Evolutionary conservation across 2,113 vertebrate species (phyloP).

Genomic region (Etia nguti): DNA sequence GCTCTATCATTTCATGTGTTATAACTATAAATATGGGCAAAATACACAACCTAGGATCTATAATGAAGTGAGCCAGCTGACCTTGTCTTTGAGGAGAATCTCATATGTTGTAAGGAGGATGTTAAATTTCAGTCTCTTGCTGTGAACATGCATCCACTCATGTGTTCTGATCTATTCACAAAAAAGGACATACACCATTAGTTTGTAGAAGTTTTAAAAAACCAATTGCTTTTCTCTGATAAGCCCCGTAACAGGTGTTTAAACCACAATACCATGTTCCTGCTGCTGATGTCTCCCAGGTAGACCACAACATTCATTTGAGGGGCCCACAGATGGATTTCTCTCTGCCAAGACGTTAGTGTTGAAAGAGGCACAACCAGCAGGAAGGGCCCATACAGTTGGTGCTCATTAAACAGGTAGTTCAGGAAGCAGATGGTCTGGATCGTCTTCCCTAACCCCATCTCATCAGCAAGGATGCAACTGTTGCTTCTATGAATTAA

Average conservation of each 20-base stretch:
- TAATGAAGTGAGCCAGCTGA: conserved; percentile 40
- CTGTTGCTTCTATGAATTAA: conserved; percentile 83
- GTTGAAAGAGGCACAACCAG: conserved; percentile 95
- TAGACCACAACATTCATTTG: conserved; percentile 96
- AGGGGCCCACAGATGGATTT: conserved; percentile 92
- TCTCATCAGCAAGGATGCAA: conserved; percentile 97
- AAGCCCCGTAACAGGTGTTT: not conserved
- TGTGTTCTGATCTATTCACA: conserved; percentile 88
- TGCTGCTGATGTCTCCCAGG: conserved; percentile 93
- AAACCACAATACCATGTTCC: conserved; percentile 85
- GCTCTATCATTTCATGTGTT: not conserved
- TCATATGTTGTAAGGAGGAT: conserved; percentile 95
- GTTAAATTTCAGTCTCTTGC: conserved; percentile 93
- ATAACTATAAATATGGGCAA: not conserved
- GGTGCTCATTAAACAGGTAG: conserved; percentile 92
- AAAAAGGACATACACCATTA: not conserved
- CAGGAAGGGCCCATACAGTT: conserved; percentile 91
- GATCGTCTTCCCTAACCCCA: conserved; percentile 98
- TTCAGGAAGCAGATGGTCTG: conserved; percentile 97
- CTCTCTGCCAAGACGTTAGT: conserved; percentile 97
- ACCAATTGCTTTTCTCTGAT: not conserved
- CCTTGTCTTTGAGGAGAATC: conserved; percentile 98
- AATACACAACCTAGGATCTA: not conserved
- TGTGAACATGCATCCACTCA: conserved; percentile 97
- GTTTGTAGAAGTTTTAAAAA: not conserved